Base-by-base conservation (phyloP, 2,888 invertebrate genomes). In the Dryobotodes eremita region DNA sequence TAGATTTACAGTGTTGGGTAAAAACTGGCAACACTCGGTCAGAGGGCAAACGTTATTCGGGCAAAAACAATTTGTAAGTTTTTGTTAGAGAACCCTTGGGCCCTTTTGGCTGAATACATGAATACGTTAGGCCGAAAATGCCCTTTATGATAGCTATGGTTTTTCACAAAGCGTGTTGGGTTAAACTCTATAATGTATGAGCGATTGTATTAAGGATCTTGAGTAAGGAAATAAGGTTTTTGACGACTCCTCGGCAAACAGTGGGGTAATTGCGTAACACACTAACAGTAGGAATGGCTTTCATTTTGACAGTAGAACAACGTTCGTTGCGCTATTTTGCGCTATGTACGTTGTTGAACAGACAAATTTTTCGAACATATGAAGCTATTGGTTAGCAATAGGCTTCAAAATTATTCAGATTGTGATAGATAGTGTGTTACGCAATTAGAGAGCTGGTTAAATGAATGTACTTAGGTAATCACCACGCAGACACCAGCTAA, bases 21-120 rank as follows among this genome's bases (percentile, higher is more conserved):
- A 84, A 90, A 86, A 86, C 82, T 82, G 86, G 79, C 86, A 82
- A 85, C 88, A 88, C 71, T 87, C 87, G 90, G 92, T 90, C 91
- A 92, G 92, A 92, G 92, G 91, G 90, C 91, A 90, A 91, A 87
- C 90, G 90, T 90, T 91, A 90, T 92, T 91, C 88, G 87, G 79
- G 88, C 90, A 93, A 93, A 94, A 95, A 95, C 94, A 93, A 94
- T 94, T 94, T 94, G 93, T 91, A 93, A 93, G 93, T 94, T 93
- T 94, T 93, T 94, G 92, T 90, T 86, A 86, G 86, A 79, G 82
- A 90, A 89, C 92, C 90, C 91, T 82, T 79, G 82, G 89, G 90
- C 89, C 91, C 86, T 86, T 91, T 90, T 80, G 89, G 86, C 82
- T 91, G 92, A 92, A 94, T 93, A 92, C 90, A 94, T 93, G 94